Base-by-base conservation (phyloP, 2,888 invertebrate species). In the Chymomyza amoena region DNA sequence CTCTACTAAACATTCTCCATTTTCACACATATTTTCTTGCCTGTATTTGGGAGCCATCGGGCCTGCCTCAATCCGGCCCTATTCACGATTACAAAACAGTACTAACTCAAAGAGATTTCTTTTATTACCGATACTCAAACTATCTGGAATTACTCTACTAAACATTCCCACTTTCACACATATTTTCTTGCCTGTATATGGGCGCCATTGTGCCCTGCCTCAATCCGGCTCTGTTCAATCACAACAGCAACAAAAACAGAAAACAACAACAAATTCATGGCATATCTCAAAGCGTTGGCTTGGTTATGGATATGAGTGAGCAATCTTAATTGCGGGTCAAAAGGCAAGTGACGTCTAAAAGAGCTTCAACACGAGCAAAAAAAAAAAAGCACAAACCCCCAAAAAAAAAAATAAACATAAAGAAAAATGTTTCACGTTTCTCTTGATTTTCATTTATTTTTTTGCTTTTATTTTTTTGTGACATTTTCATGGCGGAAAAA, bases 241-340 rank as follows among this genome's bases (percentile, higher is more conserved):
- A 2, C 54, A 54, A 54, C 16, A 18, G 18, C 20, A 20, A 51
- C n/a, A 51, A 32, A 32, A 32, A n/a, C n/a, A n/a, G n/a, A 1
- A 4, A 1, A 45, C 39, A 45, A 45, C 39, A 9, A 7, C 32
- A 32, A 32, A 45, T 45, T 45, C 39, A 45, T 10, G 39, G 39
- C 39, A 45, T 45, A 45, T 45, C 39, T 45, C 39, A 54, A n/a
- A 67, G 15, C 45, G 61, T 36, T 45, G 32, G 32, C 36, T 39
- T 5, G 39, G 28, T 50, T 45, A 20, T 63, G 63, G 63, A 52
- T 59, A 60, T 50, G 45, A 54, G 59, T 64, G 73, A 75, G 69
- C 87, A 79, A 88, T 88, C 84, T 88, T 86, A 84, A 84, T 84
- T 84, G 87, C 73, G 79, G 88, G 87, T 84, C 84, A 88, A 67